Percentiles rank a stretch among this genome's conserved stretches.
These are phyloP conservation scores for Menura novaehollandiae DNA, from an alignment of 2,113 vertebrate species.

Conservation along the genomic window DNA sequence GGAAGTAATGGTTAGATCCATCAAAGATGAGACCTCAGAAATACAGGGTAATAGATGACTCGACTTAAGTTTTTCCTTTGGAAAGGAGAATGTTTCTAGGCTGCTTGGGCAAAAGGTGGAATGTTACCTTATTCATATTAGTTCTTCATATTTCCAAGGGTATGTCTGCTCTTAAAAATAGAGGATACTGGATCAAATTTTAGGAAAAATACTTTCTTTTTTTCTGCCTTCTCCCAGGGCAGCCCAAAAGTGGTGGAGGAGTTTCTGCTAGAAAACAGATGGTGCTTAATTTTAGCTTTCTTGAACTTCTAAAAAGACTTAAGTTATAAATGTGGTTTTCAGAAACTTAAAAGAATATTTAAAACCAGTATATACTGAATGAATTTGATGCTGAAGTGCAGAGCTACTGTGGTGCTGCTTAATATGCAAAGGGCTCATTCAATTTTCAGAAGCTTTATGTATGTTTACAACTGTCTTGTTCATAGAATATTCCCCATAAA, in stretches of 20 bases:
- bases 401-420: neutral
- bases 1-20: neutral
- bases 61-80: neutral
- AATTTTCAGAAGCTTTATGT: neutral
- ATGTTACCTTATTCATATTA: neutral
- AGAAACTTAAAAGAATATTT: neutral
- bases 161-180: neutral
- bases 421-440: neutral
- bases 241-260: neutral
- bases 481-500: neutral
- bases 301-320: neutral
- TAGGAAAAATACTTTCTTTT: neutral
- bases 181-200: neutral
- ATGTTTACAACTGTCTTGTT: neutral
- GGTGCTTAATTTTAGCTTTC: neutral
- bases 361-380: neutral
- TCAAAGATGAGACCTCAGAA: neutral
- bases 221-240: rapidly evolving
- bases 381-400: neutral
- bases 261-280: neutral
- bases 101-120: neutral
- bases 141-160: neutral
- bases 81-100: neutral
- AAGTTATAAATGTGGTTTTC: neutral
- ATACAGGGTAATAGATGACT: neutral